Evolutionary conservation across 92 coral and sea anemone species (phyloP).

Genomic region (Phenganax subtilis): DNA sequence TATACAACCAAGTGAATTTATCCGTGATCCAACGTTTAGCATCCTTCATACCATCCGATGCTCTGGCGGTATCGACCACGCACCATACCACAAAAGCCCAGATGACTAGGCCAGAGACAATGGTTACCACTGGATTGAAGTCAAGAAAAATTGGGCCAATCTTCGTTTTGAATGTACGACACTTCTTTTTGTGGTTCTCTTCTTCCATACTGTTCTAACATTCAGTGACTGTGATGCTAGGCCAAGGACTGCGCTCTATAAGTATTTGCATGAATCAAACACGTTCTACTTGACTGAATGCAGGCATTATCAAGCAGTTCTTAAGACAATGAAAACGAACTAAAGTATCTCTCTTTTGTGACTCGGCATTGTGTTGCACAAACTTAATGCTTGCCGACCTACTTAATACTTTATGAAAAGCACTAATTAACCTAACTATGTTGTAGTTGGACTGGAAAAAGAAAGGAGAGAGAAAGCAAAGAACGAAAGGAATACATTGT

Average conservation of each 20-base stretch:
- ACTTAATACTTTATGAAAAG: too few relatives aligned
- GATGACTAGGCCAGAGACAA: constrained; percentile 37
- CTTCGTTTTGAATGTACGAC: constrained; percentile 43
- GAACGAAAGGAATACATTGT: too few relatives aligned
- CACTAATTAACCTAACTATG: too few relatives aligned
- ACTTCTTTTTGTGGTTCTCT: constrained; percentile 13
- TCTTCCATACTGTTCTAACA: neutral
- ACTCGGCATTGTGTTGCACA: neutral
- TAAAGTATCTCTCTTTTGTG: neutral
- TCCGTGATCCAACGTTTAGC: constrained; percentile 50
- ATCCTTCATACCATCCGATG: constrained; percentile 39
- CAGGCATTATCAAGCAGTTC: neutral
- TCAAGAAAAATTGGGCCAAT: constrained; percentile 41
- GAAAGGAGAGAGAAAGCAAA: too few relatives aligned
- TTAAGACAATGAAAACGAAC: neutral
- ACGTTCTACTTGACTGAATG: constrained; percentile 6
- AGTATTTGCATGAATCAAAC: neutral
- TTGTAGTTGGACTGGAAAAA: too few relatives aligned
- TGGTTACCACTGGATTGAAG: constrained; percentile 49
- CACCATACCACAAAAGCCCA: constrained; percentile 55
- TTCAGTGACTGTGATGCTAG: neutral
- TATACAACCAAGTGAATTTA: constrained; percentile 53
- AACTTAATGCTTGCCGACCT: too few relatives aligned
- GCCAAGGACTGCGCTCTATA: neutral
- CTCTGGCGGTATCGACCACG: constrained; percentile 37